phyloP scores from a whole-genome alignment of 2,113 vertebrate genomes.

The Cyprinodon brontotheroides region DNA sequence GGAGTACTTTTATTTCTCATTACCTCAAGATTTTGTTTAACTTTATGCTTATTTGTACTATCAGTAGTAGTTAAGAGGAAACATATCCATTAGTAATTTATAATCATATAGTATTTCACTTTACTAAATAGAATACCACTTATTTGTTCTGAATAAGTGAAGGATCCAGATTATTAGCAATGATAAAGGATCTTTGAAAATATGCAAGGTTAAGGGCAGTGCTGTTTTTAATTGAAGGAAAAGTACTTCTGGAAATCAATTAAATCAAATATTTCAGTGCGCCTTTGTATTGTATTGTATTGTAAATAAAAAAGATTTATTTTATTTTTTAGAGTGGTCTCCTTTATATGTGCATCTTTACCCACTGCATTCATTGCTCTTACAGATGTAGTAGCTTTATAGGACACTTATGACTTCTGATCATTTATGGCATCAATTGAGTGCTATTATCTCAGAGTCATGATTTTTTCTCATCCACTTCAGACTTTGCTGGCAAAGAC shows the following conservation, averaged over 20 bases:
- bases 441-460: slow-evolving; percentile 21
- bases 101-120: background rate
- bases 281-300: background rate
- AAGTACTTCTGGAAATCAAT: background rate
- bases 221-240: background rate
- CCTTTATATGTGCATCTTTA: slow-evolving; percentile 15
- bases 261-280: background rate
- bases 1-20: background rate
- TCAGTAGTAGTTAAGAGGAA: too few species aligned
- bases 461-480: slow-evolving; percentile 31
- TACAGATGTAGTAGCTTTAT: background rate
- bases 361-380: background rate
- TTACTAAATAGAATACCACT: background rate
- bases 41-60: too few species aligned
- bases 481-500: slow-evolving; percentile 30
- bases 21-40: background rate
- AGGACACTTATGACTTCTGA: slow-evolving; percentile 6
- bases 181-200: background rate
- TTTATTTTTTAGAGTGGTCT: slow-evolving; percentile 20
- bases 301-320: slow-evolving; percentile 3
- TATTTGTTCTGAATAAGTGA: background rate
- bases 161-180: background rate
- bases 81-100: background rate
- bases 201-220: background rate
- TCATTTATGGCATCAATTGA: slow-evolving; percentile 24